Base-by-base conservation (phyloP, 2,113 vertebrate genomes). In the Myxocyprinus asiaticus region DNA sequence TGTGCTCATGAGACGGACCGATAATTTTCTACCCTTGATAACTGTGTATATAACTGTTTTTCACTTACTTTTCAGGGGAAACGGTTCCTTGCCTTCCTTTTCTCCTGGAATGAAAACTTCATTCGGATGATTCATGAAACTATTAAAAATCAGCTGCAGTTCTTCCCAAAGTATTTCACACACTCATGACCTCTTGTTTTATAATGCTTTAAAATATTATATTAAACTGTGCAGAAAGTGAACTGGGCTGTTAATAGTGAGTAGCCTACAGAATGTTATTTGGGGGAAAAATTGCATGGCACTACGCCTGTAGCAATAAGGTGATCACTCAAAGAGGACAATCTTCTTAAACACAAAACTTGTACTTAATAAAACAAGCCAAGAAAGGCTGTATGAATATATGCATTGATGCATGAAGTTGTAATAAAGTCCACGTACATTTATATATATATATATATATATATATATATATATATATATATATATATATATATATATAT, bases 91-190 rank as follows among this genome's bases (percentile, higher is more conserved):
- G 97, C 95, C 70, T 97, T 95, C 90, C 93, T 98, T 61, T 98
- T 98, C 83, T 93, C 85, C 79, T 98, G 96, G 96, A 94, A 97
- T 67, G 43, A 94, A 66, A 86, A 90, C 77, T 98, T 99, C 89
- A 94, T 98, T 91, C 92, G 91, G 86, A 89, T 95, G 91, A 98
- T 99, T 89, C 97, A 99, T 48, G 93, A 89, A 74, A 95, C 95
- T 80, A 92, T 99, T 90, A 99, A 98, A 93, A 98, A 98, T 87
- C 95, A 97, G 85, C 91, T 99, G 83, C 91, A 93, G 55, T 94
- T 92, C 84, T 92, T 94, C 77, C 91, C 88, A 90, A 97, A 95
- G 97, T 99, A 92, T 91, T 93, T 80, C 50, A 83, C 8, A 44
- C 5, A 22, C 62, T 43, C 45, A 66, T 50, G 14, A 50, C 55